Conservation (phyloP, 2,113 vertebrate genomes). For the Burhinus oedicnemus region DNA sequence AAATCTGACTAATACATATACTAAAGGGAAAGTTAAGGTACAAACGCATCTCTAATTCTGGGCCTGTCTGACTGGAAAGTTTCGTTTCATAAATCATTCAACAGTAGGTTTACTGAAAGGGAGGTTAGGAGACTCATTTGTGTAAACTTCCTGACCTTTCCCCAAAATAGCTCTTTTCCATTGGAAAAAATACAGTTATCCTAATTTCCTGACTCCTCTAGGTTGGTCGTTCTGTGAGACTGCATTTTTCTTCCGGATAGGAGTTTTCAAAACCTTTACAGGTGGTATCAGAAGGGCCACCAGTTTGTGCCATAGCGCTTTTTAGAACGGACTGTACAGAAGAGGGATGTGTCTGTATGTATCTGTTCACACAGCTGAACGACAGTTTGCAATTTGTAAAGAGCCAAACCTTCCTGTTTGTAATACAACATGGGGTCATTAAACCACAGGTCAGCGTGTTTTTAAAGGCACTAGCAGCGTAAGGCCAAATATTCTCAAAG, state of each 20-base stretch:
- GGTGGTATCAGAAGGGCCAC: background rate
- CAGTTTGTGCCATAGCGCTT: background rate
- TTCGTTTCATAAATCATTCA: conserved; percentile 7
- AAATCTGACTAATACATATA: background rate
- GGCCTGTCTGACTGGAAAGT: background rate
- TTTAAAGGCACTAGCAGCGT: background rate
- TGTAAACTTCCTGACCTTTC: conserved; percentile 18
- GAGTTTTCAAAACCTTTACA: background rate
- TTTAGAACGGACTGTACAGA: background rate
- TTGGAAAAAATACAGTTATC: background rate
- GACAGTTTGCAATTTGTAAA: background rate
- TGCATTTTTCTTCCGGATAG: background rate
- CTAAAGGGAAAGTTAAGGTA: background rate
- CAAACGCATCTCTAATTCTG: background rate
- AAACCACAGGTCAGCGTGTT: background rate
- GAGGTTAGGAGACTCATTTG: background rate
- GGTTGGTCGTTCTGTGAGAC: background rate
- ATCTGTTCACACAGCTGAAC: background rate
- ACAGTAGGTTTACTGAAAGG: background rate
- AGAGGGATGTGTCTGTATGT: rapidly evolving
- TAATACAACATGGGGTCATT: background rate
- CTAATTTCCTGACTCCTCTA: background rate
- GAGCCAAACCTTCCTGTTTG: background rate
- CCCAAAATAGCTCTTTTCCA: conserved; percentile 8
- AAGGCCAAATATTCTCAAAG: background rate